Base-by-base conservation (phyloP, 2,888 invertebrate genomes). In the Trilocha varians region DNA sequence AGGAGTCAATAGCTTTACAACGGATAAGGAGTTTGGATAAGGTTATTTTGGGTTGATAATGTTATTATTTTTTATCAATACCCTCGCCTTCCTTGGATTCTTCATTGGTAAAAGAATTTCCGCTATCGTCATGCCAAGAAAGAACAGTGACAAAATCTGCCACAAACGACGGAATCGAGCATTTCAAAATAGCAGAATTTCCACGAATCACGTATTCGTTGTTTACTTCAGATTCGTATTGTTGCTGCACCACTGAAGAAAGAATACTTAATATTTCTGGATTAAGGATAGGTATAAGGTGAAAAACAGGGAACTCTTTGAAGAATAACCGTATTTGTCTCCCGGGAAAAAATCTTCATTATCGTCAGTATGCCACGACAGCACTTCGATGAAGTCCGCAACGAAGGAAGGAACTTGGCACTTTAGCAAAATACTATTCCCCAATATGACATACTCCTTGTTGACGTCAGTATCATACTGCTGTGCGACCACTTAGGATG, bases 181-280 rank as follows among this genome's bases (percentile, higher is more conserved):
- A 96, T 84, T 95, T 95, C 62, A 95, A 86, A 52, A 95, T 92
- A 48, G 94, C 95, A 61, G 95, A 91, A 79, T 96, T 96, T 59
- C 96, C 95, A 57, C 94, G 91, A 66, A 96, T 96, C 43, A 93
- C 94, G 78, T 95, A 95, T 75, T 96, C 96, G 83, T 95, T 93
- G 85, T 95, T 95, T 57, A 95, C 95, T 88, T 96, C 95, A 49
- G 94, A 93, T 80, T 95, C 94, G 82, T 95, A 96, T 78, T 91
- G 92, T 76, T 96, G 95, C 70, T 94, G 93, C 64, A 95, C 95
- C 83, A 95, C 96, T 96, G 90, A 47, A 64, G 49, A 65, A 47
- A 56, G 40, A 37, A 40, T 16, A 41, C 37, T 40, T 33, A 35
- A 15, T 25, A 39, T 32, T 33, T 42, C 33, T n/a, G 39, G 36